These are phyloP conservation scores for Nomada fucata DNA, from an alignment of 2,888 invertebrate species.

Conservation along the genomic window DNA sequence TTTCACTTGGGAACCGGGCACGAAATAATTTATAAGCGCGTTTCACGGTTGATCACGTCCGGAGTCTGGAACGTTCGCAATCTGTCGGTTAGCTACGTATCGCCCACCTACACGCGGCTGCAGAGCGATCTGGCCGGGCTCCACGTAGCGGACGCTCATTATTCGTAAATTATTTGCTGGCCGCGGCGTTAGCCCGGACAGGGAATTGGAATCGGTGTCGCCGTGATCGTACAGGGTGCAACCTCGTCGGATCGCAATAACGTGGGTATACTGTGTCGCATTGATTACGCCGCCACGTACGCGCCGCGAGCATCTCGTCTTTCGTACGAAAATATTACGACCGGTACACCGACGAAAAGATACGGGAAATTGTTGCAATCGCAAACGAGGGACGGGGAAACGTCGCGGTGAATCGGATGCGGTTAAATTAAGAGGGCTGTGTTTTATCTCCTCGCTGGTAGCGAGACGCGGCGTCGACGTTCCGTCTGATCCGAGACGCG, in stretches of 20 bases:
- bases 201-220: slow-evolving; percentile 72
- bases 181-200: slow-evolving; percentile 67
- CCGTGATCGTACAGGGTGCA: slow-evolving; percentile 58
- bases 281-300: slow-evolving; percentile 60
- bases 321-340: slow-evolving; percentile 14
- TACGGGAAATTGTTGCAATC: neutral
- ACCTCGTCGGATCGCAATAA: slow-evolving; percentile 68
- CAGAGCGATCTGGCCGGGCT: slow-evolving; percentile 55
- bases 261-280: slow-evolving; percentile 62
- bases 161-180: slow-evolving; percentile 76
- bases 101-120: slow-evolving; percentile 26
- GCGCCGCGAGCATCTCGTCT: slow-evolving; percentile 43
- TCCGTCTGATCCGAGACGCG: slow-evolving; percentile 15
- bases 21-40: slow-evolving; percentile 64
- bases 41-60: slow-evolving; percentile 69
- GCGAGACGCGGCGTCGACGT: slow-evolving; percentile 17
- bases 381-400: neutral
- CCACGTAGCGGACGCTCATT: slow-evolving; percentile 73
- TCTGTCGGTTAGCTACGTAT: slow-evolving; percentile 66
- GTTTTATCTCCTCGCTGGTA: slow-evolving; percentile 25
- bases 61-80: slow-evolving; percentile 53
- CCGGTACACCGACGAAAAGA: slow-evolving; percentile 9
- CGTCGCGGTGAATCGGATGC: slow-evolving; percentile 10
- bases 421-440: slow-evolving; percentile 52
- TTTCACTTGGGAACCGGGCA: slow-evolving; percentile 23